A percentile compares a stretch with the other conserved stretches of the same genome.
Conservation (phyloP, 92 coral and sea anemone species). For the Metridium senile region DNA sequence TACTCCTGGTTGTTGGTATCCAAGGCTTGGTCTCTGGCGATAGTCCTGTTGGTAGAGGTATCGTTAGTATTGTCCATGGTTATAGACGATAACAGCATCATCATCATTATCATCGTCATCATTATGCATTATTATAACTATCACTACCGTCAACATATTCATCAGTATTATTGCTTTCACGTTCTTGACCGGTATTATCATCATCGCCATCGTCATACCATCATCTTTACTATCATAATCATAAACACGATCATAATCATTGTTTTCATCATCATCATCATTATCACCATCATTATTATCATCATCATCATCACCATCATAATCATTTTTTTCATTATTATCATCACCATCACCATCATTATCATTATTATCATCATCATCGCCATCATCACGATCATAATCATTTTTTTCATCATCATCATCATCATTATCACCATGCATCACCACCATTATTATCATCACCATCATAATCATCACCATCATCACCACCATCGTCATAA, state of each 20-base stretch:
- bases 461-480: background rate
- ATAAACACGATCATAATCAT: no score
- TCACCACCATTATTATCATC: no score
- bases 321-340: background rate
- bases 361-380: slow-evolving; percentile 10
- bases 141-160: background rate
- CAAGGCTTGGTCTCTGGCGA: slow-evolving; percentile 39
- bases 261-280: background rate
- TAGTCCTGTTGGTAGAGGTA: slow-evolving; percentile 29
- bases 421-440: no score
- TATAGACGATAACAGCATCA: no score
- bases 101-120: no score
- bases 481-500: no score
- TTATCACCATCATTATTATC: background rate
- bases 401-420: no score
- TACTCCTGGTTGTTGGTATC: slow-evolving; percentile 27
- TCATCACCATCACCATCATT: slow-evolving; percentile 3
- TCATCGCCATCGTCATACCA: slow-evolving; percentile 1
- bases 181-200: background rate
- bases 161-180: background rate
- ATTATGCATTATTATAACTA: no score
- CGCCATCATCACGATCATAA: no score
- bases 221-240: background rate
- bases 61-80: background rate
- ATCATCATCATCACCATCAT: background rate